A percentile compares a stretch with the other conserved stretches of the same genome.
Evolutionary conservation across 1,140 invertebrate species (phyloP).

Genomic region (Adoxophyes honmai): DNA sequence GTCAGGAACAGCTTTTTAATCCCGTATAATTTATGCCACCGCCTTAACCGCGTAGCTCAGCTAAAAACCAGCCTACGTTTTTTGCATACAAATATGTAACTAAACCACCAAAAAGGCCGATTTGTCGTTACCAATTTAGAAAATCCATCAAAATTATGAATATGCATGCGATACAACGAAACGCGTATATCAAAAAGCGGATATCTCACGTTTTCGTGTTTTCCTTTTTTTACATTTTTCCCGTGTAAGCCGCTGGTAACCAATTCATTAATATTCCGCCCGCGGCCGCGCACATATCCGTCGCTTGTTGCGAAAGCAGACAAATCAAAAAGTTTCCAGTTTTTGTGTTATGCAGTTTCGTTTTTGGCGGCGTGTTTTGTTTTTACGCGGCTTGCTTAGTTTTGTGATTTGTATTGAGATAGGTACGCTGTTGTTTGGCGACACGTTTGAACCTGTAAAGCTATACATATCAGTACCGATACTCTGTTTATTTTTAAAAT

Average conservation of each 20-base stretch:
- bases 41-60: no score
- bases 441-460: no score
- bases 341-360: conserved; percentile 27
- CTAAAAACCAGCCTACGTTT: no score
- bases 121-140: conserved; percentile 18
- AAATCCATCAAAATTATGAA: conserved; percentile 22
- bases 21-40: no score
- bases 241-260: conserved; percentile 22
- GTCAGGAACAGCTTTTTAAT: no score
- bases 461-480: no score
- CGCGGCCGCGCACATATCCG: conserved; percentile 20
- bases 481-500: no score
- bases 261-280: conserved; percentile 43
- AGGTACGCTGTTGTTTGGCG: no score
- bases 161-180: conserved; percentile 21
- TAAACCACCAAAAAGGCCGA: not conserved
- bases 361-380: conserved; percentile 15
- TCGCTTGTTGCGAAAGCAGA: conserved; percentile 26
- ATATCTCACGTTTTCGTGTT: conserved; percentile 18
- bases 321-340: conserved; percentile 41
- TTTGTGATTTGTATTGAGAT: no score
- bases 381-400: not conserved
- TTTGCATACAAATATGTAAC: not conserved
- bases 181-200: conserved; percentile 19
- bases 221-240: conserved; percentile 12